Evolutionary conservation across 37 sponge, comb jelly and placozoan genomes (phyloP).

Genomic region (Halichondria panicea): DNA sequence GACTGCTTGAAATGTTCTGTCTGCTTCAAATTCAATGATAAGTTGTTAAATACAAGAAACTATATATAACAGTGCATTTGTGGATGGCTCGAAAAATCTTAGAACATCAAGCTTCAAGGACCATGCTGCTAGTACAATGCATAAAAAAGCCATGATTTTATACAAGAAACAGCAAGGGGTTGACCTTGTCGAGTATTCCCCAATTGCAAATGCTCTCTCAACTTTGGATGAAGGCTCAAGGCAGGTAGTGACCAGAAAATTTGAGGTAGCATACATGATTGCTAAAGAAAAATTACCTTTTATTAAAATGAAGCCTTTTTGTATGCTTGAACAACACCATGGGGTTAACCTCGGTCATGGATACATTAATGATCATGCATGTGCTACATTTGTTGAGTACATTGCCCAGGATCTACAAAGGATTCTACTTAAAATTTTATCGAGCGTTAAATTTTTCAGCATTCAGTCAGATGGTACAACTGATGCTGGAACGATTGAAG

Average conservation of each 20-base stretch:
- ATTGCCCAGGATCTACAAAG: slow-evolving; percentile 1
- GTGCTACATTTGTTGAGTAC: slow-evolving; percentile 22
- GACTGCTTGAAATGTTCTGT: neutral
- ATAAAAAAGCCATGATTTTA: slow-evolving; percentile 22
- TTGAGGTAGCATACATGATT: slow-evolving; percentile 34
- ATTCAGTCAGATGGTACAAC: slow-evolving; percentile 30
- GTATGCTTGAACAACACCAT: slow-evolving; percentile 40
- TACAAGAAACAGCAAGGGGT: neutral
- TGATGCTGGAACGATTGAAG: slow-evolving; percentile 1
- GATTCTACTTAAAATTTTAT: neutral
- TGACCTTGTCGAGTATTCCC: neutral
- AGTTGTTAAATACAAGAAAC: slow-evolving; percentile 9
- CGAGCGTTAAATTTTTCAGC: slow-evolving; percentile 22
- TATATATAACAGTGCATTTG: slow-evolving; percentile 40
- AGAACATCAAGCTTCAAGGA: slow-evolving; percentile 32
- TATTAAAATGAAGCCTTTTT: slow-evolving; percentile 32
- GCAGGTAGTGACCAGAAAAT: slow-evolving; percentile 4
- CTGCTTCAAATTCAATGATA: neutral
- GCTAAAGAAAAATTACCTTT: slow-evolving; percentile 30
- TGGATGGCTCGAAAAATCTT: slow-evolving; percentile 47
- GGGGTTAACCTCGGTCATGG: slow-evolving; percentile 25
- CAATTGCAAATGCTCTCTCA: neutral
- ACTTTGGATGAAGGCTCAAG: neutral
- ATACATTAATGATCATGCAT: slow-evolving; percentile 40
- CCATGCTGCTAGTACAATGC: slow-evolving; percentile 45